These are phyloP conservation scores for Syngnathus scovelli DNA, from an alignment of 2,113 vertebrate genomes.

Conservation along the genomic window DNA sequence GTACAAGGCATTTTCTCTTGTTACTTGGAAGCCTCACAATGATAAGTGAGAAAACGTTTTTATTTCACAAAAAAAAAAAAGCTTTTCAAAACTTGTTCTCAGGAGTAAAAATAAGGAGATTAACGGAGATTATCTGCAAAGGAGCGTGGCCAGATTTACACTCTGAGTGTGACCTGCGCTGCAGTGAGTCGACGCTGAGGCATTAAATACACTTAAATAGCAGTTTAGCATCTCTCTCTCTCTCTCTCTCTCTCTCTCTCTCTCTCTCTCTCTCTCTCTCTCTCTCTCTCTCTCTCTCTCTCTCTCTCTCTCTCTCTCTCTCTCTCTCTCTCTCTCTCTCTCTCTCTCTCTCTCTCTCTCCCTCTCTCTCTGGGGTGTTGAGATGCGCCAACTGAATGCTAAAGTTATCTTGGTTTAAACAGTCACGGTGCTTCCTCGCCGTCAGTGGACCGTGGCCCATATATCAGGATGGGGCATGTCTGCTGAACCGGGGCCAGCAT, in stretches of 20 bases:
- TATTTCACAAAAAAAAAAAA: too few relatives aligned
- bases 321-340: too few relatives aligned
- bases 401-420: slow-evolving; percentile 65
- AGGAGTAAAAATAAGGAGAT: background rate
- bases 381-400: slow-evolving; percentile 62
- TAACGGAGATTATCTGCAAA: background rate
- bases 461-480: slow-evolving; percentile 64
- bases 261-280: too few relatives aligned
- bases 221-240: slow-evolving; percentile 18
- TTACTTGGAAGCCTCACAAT: slow-evolving; percentile 32
- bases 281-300: too few relatives aligned
- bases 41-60: slow-evolving; percentile 43
- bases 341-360: too few relatives aligned
- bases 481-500: slow-evolving; percentile 57
- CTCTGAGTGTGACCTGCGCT: slow-evolving; percentile 1
- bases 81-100: background rate
- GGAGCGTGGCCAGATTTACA: slow-evolving; percentile 27
- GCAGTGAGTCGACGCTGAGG: slow-evolving; percentile 3
- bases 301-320: too few relatives aligned
- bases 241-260: too few relatives aligned
- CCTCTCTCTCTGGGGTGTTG: slow-evolving; percentile 28
- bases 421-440: slow-evolving; percentile 62
- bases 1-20: slow-evolving; percentile 25
- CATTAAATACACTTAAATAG: slow-evolving; percentile 25
- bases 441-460: slow-evolving; percentile 55